phyloP scores from a whole-genome alignment of 2,888 invertebrate species.

The Tanypteryx hageni region DNA sequence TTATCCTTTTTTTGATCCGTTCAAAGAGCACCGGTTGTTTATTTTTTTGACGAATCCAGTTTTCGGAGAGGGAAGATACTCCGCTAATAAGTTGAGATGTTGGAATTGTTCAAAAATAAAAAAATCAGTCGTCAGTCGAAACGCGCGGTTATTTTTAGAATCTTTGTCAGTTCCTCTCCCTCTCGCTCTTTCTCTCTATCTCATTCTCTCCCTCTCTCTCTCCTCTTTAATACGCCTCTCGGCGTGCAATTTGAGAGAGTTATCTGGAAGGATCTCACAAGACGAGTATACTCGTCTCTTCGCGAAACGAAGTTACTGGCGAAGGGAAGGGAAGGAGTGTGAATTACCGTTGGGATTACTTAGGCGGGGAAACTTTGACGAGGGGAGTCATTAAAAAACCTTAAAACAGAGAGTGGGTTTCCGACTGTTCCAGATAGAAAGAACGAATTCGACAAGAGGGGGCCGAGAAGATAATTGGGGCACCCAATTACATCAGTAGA shows the following conservation, averaged over 20 bases:
- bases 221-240: conserved; percentile 2
- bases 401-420: background rate
- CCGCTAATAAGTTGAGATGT: no score
- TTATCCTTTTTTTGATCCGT: no score
- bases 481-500: background rate
- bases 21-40: no score
- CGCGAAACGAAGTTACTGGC: background rate
- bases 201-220: background rate
- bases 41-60: no score
- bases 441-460: background rate
- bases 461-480: conserved; percentile 3
- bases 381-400: conserved; percentile 1
- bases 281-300: background rate
- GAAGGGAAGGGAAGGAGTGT: background rate
- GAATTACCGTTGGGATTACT: conserved; percentile 8
- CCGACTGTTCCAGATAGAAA: background rate
- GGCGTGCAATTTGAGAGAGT: conserved; percentile 1
- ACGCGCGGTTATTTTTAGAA: background rate
- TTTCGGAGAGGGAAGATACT: no score
- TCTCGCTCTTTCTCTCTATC: background rate
- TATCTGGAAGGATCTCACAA: background rate
- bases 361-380: background rate
- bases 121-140: background rate
- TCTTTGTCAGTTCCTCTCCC: no score
- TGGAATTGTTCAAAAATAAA: background rate